Evolutionary conservation across 2,888 invertebrate genomes (phyloP).

Genomic region (Pristionchus japonicus): DNA sequence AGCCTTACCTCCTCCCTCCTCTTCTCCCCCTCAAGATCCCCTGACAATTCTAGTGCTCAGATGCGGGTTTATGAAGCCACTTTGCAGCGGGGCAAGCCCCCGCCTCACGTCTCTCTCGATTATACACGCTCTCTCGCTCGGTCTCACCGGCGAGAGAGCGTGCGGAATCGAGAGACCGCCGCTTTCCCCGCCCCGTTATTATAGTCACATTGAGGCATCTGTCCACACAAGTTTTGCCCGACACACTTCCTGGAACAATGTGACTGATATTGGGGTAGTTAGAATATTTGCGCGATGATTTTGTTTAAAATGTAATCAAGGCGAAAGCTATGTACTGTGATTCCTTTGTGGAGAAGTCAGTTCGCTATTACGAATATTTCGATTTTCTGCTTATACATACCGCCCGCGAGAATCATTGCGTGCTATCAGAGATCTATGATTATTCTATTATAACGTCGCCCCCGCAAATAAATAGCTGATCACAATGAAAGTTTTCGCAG

Average conservation of each 20-base stretch:
- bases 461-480: too few species aligned
- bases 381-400: too few species aligned
- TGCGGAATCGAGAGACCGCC: not conserved
- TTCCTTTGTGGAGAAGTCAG: too few species aligned
- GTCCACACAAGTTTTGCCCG: not conserved
- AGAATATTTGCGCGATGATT: not conserved
- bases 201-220: not conserved
- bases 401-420: too few species aligned
- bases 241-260: not conserved
- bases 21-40: not conserved
- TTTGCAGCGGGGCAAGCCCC: not conserved
- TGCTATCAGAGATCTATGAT: too few species aligned
- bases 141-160: too few species aligned
- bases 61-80: constrained; percentile 32
- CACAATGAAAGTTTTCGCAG: too few species aligned
- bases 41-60: not conserved
- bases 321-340: too few species aligned
- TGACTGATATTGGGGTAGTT: not conserved
- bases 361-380: too few species aligned
- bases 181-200: not conserved
- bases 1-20: constrained; percentile 30
- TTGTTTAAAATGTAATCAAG: too few species aligned
- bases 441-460: too few species aligned
- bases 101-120: not conserved
- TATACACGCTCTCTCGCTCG: not conserved